These are phyloP conservation scores for Brachyhypopomus occidentalis DNA, from an alignment of 2,113 vertebrate genomes.

Conservation along the genomic window DNA sequence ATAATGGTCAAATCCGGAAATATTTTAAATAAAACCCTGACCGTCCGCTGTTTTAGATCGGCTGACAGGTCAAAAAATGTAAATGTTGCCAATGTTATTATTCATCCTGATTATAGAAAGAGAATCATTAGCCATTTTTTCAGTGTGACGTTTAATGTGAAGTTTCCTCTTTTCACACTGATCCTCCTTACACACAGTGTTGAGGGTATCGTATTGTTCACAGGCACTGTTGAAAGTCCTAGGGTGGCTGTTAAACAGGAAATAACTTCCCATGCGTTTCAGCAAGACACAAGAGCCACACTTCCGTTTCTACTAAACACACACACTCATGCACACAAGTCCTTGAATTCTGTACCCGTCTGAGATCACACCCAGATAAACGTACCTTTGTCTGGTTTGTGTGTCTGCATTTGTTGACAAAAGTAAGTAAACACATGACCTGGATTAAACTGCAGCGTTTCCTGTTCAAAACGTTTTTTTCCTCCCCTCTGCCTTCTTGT, in stretches of 20 bases:
- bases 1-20: too few species aligned
- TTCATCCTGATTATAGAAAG: too few species aligned
- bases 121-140: neutral
- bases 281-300: slow-evolving; percentile 57
- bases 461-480: neutral
- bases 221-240: slow-evolving; percentile 3
- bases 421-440: slow-evolving; percentile 30
- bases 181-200: neutral
- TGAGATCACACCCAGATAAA: neutral
- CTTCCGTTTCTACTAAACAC: slow-evolving; percentile 55
- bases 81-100: too few species aligned
- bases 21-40: too few species aligned
- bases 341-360: slow-evolving; percentile 21
- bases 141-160: slow-evolving; percentile 20
- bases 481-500: neutral
- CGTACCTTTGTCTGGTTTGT: slow-evolving; percentile 2
- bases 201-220: neutral
- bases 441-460: neutral
- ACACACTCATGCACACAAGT: neutral
- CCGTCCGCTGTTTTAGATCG: too few species aligned
- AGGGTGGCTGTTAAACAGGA: slow-evolving; percentile 55
- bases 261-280: slow-evolving; percentile 45
- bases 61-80: too few species aligned
- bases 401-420: slow-evolving; percentile 55
- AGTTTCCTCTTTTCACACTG: neutral